Conservation (phyloP, 2,888 invertebrate genomes). For the Amphipyra berbera region DNA sequence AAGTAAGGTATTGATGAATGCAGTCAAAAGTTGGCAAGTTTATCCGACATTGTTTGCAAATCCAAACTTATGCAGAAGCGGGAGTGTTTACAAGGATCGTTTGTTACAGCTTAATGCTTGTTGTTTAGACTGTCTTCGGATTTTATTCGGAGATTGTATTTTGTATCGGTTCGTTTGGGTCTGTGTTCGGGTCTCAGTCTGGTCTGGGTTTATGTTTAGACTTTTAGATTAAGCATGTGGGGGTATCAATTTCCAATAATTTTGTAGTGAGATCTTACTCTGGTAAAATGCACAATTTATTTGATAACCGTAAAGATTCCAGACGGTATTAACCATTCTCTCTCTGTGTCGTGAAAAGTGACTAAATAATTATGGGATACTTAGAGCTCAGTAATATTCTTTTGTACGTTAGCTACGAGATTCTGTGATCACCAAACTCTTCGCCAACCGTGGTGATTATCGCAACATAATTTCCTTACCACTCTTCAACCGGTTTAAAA, state of each 20-base stretch:
- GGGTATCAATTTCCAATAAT: conserved; percentile 28
- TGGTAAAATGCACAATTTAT: too few relatives aligned
- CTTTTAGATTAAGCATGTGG: conserved; percentile 28
- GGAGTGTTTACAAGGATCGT: conserved; percentile 82
- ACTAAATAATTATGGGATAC: too few relatives aligned
- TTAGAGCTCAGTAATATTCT: too few relatives aligned
- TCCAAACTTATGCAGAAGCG: conserved; percentile 82
- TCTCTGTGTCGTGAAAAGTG: too few relatives aligned
- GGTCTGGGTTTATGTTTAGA: conserved; percentile 16
- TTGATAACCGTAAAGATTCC: too few relatives aligned
- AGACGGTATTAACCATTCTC: too few relatives aligned
- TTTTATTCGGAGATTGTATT: conserved; percentile 63
- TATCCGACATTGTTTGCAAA: conserved; percentile 81
- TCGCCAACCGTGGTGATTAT: too few relatives aligned
- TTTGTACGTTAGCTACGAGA: too few relatives aligned
- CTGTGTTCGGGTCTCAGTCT: conserved; percentile 34
- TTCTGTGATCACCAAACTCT: too few relatives aligned
- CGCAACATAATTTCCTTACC: too few relatives aligned
- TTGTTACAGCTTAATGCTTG: conserved; percentile 82
- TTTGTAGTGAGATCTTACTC: not conserved
- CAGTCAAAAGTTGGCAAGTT: conserved; percentile 64
- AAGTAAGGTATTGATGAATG: conserved; percentile 34
- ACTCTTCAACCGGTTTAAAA: too few relatives aligned
- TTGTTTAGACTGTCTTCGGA: conserved; percentile 77
- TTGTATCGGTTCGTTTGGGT: conserved; percentile 44